Conservation (phyloP, 1,140 invertebrate genomes). For the Drosophila pandora region DNA sequence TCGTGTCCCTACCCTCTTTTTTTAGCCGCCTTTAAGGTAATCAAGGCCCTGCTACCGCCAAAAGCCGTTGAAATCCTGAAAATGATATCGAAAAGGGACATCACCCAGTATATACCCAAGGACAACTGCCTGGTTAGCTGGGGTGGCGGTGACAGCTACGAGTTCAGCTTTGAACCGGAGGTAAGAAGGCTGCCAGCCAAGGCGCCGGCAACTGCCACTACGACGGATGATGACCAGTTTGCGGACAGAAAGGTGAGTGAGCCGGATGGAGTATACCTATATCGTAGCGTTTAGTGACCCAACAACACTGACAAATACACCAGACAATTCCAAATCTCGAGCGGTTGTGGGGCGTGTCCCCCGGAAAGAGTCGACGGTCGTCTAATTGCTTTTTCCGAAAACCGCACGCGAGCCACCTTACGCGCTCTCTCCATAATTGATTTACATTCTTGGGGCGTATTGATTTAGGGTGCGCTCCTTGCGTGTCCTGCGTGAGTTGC, state of each 20-base stretch:
- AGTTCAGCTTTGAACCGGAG: slow-evolving; percentile 88
- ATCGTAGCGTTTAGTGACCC: not conserved
- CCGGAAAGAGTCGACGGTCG: slow-evolving; percentile 36
- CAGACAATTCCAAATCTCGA: slow-evolving; percentile 35
- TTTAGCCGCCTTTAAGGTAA: slow-evolving; percentile 95
- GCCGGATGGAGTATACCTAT: not conserved
- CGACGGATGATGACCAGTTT: slow-evolving; percentile 54
- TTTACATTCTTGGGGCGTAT: slow-evolving; percentile 68
- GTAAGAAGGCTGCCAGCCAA: slow-evolving; percentile 24
- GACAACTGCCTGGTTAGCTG: slow-evolving; percentile 91
- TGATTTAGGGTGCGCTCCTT: slow-evolving; percentile 70
- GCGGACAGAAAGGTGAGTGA: slow-evolving; percentile 67
- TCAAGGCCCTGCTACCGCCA: slow-evolving; percentile 94
- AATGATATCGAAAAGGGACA: slow-evolving; percentile 91
- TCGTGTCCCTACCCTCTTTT: slow-evolving; percentile 53
- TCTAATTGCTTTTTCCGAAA: slow-evolving; percentile 66
- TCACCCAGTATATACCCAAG: slow-evolving; percentile 90
- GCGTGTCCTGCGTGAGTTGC: slow-evolving; percentile 66
- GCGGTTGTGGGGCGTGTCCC: slow-evolving; percentile 57
- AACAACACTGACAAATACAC: slow-evolving; percentile 7
- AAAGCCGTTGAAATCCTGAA: slow-evolving; percentile 96
- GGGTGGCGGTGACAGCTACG: slow-evolving; percentile 93
- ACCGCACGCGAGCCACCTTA: slow-evolving; percentile 53
- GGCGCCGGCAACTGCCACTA: slow-evolving; percentile 35
- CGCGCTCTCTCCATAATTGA: slow-evolving; percentile 63